Base-by-base conservation (phyloP, 2,113 vertebrate species). In the Nyctereutes procyonoides region DNA sequence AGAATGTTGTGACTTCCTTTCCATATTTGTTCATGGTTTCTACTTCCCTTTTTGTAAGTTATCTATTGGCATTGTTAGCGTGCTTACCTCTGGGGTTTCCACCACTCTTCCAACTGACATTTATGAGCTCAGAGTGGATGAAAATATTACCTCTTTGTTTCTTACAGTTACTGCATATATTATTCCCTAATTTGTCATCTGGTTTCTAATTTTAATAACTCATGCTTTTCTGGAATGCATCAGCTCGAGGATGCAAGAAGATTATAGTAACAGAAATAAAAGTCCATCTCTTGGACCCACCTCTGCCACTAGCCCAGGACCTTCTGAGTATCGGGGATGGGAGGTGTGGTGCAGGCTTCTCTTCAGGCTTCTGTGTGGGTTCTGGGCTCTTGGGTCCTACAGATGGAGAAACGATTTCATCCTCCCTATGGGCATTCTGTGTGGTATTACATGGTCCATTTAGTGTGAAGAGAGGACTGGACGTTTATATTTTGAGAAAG, bases 371-470 rank as follows among this genome's bases (percentile, higher is more conserved):
- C 28, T 9, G 5, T 38, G 55, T 30, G 3, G 19, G 1, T 56
- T 60, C 43, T 71, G 69, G 24, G 63, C 4, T 60, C 8, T 32
- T 74, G 19, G 5, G 38, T 62, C 62, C 53, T 55, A 11, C 12
- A 24, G 22, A 12, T 15, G 48, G 65, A 58, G 20, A 56, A 83
- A 24, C 43, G 0, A 32, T 55, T 5, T 30, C 35, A 15, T 30
- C 20, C 51, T 73, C 12, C 56, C 5, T 0, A 0, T 16, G 56
- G 51, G 6, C 8, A 14, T 20, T 10, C 12, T 1, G 3, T 43
- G 30, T 30, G 1, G 13, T n/a, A 2, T 43, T 22, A 1, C 24
- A 2, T 16, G n/a, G 15, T 53, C 56, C 35, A 8, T 67, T 30
- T 1, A 20, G 16, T 22, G n/a, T 77, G 48, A 76, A 62, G 58